Conservation (phyloP, 2,113 vertebrate species). For the Pluvianellus socialis region DNA sequence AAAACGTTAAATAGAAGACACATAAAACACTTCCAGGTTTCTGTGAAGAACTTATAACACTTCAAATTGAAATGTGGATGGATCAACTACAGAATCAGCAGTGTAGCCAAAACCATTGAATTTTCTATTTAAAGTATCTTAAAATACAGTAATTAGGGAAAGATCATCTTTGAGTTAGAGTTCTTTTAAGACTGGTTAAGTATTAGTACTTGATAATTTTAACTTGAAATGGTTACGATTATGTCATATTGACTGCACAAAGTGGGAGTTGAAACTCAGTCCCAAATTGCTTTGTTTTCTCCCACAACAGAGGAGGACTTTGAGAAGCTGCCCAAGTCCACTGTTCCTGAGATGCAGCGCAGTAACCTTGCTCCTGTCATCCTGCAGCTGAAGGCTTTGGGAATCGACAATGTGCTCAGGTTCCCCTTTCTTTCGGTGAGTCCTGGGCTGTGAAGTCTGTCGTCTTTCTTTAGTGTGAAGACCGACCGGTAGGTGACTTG, state of each 20-base stretch:
- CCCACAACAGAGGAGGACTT: conserved; percentile 89
- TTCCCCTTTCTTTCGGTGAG: conserved; percentile 97
- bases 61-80: neutral
- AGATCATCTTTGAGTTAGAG: neutral
- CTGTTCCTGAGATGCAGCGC: conserved; percentile 97
- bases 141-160: neutral
- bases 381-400: conserved; percentile 96
- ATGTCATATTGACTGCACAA: fast-evolving
- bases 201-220: neutral
- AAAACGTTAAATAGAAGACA: neutral
- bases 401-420: conserved; percentile 96
- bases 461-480: neutral
- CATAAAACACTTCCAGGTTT: neutral
- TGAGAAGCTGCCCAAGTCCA: conserved; percentile 88
- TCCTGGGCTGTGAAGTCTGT: neutral
- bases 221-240: neutral
- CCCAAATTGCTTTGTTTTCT: conserved; percentile 4
- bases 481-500: neutral
- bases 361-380: conserved; percentile 95
- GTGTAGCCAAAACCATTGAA: neutral
- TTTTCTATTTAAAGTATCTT: neutral
- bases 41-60: neutral
- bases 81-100: neutral
- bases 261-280: neutral
- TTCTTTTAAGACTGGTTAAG: neutral